These are phyloP conservation scores for Corydoras sp. DNA, from an alignment of 2,113 vertebrate species.

Conservation along the genomic window DNA sequence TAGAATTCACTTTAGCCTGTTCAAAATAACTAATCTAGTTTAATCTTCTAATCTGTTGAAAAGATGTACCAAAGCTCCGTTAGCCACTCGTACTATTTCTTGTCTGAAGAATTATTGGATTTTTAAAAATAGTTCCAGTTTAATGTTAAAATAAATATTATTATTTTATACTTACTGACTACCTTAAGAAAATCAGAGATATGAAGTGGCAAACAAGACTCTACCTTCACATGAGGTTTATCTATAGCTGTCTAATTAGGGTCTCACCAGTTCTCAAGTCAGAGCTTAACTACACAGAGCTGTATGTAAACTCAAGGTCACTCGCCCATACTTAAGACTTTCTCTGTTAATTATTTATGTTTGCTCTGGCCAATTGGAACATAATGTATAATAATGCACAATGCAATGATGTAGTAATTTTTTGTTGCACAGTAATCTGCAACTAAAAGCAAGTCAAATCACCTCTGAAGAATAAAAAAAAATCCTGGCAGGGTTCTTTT, in stretches of 20 bases:
- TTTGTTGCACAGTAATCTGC: background rate
- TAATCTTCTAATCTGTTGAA: conserved; percentile 32
- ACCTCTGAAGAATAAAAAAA: too few species aligned
- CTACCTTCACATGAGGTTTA: too few species aligned
- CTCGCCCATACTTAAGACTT: conserved; percentile 42
- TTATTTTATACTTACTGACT: too few species aligned
- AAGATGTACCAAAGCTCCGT: conserved; percentile 4
- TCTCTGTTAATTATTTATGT: conserved; percentile 54
- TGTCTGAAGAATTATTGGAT: conserved; percentile 7
- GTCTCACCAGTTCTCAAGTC: conserved; percentile 38
- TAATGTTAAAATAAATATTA: too few species aligned
- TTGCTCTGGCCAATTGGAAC: conserved; percentile 45
- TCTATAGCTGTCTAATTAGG: conserved; percentile 27
- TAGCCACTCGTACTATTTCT: conserved; percentile 1
- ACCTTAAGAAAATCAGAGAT: too few species aligned
- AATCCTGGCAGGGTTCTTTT: too few species aligned
- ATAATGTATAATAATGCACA: conserved; percentile 24
- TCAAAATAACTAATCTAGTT: conserved; percentile 40
- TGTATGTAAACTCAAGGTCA: conserved; percentile 57
- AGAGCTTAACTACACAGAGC: conserved; percentile 39
- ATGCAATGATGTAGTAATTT: conserved; percentile 50
- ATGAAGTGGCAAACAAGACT: too few species aligned
- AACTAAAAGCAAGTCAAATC: too few species aligned
- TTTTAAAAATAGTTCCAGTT: background rate
- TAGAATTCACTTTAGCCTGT: conserved; percentile 39